Conservation (phyloP, 2,888 invertebrate species). For the Drosophila yooni region DNA sequence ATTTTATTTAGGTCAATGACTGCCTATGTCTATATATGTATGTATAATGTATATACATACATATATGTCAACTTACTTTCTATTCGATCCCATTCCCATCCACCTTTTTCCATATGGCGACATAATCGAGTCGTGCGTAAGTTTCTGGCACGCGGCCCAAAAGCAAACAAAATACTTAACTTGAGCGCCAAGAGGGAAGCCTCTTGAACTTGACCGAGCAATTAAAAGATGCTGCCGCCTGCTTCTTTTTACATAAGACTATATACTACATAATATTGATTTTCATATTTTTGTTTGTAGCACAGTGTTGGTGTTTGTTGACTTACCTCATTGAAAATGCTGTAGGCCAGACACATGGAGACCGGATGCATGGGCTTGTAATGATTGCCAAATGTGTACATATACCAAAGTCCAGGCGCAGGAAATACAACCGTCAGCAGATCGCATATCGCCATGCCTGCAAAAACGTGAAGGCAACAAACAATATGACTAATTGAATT, state of each 20-base stretch:
- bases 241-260: neutral
- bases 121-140: neutral
- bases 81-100: neutral
- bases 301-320: constrained; percentile 30
- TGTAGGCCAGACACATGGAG: constrained; percentile 92
- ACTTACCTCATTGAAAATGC: constrained; percentile 92
- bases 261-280: neutral
- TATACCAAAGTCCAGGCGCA: constrained; percentile 95
- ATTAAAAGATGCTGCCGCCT: constrained; percentile 34
- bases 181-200: constrained; percentile 12
- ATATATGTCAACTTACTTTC: neutral
- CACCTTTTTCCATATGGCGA: constrained; percentile 2
- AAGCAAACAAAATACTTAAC: constrained; percentile 23
- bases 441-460: constrained; percentile 96
- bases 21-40: neutral
- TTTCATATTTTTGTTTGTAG: neutral
- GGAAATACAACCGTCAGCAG: constrained; percentile 96
- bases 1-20: constrained; percentile 79
- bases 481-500: neutral
- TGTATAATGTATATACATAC: accelerated
- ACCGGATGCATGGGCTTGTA: constrained; percentile 91
- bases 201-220: constrained; percentile 47
- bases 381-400: constrained; percentile 95
- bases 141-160: neutral
- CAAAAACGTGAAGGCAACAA: constrained; percentile 10